These are phyloP conservation scores for Uropsilus gracilis DNA, from an alignment of 2,113 vertebrate species.

Conservation along the genomic window DNA sequence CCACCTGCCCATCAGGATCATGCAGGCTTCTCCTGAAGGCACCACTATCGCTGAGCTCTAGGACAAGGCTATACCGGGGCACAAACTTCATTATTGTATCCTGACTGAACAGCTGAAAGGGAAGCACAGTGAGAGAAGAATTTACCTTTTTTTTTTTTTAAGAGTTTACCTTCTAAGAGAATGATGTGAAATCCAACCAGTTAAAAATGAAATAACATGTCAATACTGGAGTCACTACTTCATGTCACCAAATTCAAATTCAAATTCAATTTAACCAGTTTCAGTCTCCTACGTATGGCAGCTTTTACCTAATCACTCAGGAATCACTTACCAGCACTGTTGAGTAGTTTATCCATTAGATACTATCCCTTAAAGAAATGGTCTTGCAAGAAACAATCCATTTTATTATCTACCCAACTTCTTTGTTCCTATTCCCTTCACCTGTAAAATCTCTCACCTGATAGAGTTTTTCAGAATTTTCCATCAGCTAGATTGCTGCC, in stretches of 20 bases:
- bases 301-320: background rate
- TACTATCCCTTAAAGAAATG: background rate
- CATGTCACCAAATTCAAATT: background rate
- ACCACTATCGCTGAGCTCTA: conserved; percentile 94
- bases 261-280: background rate
- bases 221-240: background rate
- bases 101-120: conserved; percentile 91
- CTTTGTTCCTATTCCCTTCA: background rate
- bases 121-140: conserved; percentile 23
- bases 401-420: background rate
- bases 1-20: conserved; percentile 91
- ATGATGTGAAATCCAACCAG: background rate
- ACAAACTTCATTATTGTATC: conserved; percentile 92
- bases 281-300: background rate
- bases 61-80: conserved; percentile 93
- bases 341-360: too few species aligned
- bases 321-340: background rate
- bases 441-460: background rate
- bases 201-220: background rate
- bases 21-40: conserved; percentile 94
- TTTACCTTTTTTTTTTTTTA: too few species aligned
- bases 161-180: background rate
- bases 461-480: background rate
- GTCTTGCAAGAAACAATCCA: background rate
- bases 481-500: background rate